Conservation (phyloP, 92 coral and sea anemone genomes). For the Phenganax subtilis region DNA sequence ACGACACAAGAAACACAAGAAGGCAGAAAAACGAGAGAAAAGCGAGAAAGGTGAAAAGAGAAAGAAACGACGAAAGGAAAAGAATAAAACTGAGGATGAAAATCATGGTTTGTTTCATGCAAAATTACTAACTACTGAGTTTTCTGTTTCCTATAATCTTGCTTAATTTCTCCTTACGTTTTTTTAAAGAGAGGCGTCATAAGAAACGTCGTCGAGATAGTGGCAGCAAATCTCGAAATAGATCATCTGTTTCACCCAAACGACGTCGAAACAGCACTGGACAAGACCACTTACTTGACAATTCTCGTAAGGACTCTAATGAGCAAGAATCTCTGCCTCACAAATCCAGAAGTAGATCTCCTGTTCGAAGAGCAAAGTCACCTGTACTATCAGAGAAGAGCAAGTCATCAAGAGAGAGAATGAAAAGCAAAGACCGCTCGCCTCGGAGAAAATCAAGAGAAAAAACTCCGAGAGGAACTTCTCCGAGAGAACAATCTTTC, state of each 20-base stretch:
- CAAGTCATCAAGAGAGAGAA: not conserved
- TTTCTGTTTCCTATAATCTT: not conserved
- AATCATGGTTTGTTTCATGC: conserved; percentile 45
- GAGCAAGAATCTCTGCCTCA: not conserved
- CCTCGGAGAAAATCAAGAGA: too few species aligned
- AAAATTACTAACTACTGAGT: not conserved
- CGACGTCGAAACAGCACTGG: not conserved
- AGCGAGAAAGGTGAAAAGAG: conserved; percentile 11
- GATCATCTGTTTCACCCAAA: not conserved
- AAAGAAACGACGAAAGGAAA: conserved; percentile 46
- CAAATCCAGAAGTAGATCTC: not conserved
- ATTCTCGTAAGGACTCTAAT: not conserved
- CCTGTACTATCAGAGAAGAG: not conserved
- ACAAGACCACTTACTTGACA: not conserved
- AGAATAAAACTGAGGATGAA: conserved; percentile 48
- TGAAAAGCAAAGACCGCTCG: too few species aligned
- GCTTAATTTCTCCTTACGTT: not conserved
- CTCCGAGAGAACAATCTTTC: too few species aligned
- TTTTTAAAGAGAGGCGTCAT: conserved; percentile 22
- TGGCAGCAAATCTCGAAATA: conserved; percentile 39
- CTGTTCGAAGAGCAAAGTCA: not conserved
- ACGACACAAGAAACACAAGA: conserved; percentile 34
- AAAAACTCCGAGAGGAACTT: too few species aligned
- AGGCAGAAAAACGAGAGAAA: conserved; percentile 19
- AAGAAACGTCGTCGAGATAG: conserved; percentile 37